Evolutionary conservation across 2,888 invertebrate species (phyloP).

Genomic region (Acleris literana): DNA sequence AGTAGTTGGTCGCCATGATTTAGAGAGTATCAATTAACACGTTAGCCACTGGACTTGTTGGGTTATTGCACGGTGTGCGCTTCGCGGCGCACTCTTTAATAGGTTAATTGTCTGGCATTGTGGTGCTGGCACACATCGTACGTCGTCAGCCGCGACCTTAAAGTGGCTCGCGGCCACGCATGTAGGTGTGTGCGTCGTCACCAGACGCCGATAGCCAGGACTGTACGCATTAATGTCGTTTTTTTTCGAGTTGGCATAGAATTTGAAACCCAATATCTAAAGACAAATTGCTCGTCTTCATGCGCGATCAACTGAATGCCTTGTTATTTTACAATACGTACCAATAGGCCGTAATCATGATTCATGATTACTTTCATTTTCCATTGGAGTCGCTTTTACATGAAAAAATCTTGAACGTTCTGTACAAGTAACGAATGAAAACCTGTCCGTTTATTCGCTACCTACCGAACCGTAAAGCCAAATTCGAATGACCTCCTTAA

Average conservation of each 20-base stretch:
- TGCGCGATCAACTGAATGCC: slow-evolving; percentile 6
- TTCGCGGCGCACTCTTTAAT: slow-evolving; percentile 74
- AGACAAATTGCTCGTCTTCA: slow-evolving; percentile 17
- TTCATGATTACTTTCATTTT: slow-evolving; percentile 26
- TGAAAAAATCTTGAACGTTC: slow-evolving; percentile 12
- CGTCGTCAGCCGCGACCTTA: slow-evolving; percentile 78
- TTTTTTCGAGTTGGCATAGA: slow-evolving; percentile 22
- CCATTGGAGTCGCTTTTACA: slow-evolving; percentile 20
- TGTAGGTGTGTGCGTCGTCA: slow-evolving; percentile 71
- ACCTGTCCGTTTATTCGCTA: slow-evolving; percentile 50
- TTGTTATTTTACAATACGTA: slow-evolving; percentile 12
- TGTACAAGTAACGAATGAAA: slow-evolving; percentile 23
- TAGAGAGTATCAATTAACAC: slow-evolving; percentile 54
- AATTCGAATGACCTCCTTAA: slow-evolving; percentile 59
- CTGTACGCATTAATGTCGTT: slow-evolving; percentile 20
- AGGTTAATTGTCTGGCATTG: slow-evolving; percentile 82
- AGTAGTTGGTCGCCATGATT: slow-evolving; percentile 31
- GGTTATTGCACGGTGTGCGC: slow-evolving; percentile 72
- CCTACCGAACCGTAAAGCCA: slow-evolving; percentile 51
- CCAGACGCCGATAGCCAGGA: slow-evolving; percentile 49
- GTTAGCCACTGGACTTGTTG: slow-evolving; percentile 61
- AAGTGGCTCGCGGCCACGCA: slow-evolving; percentile 75
- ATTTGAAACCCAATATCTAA: slow-evolving; percentile 26
- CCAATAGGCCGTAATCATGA: slow-evolving; percentile 16
- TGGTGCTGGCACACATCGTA: slow-evolving; percentile 79